Percentiles rank a stretch among this genome's conserved stretches.
Conservation (phyloP, 2,113 vertebrate genomes). For the Corydoras sp. region DNA sequence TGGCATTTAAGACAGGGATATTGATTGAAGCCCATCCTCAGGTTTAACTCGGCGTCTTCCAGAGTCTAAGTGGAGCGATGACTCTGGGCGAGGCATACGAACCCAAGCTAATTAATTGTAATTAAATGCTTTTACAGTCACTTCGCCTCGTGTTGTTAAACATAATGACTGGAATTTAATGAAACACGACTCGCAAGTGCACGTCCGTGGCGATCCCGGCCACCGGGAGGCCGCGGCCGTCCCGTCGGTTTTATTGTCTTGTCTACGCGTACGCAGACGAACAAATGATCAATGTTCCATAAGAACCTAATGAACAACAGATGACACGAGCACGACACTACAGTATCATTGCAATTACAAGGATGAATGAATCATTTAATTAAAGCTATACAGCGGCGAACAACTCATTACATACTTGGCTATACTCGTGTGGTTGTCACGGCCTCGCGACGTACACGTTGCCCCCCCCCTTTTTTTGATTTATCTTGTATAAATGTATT, state of each 20-base stretch:
- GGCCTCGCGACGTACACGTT: too few species aligned
- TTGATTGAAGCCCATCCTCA: too few species aligned
- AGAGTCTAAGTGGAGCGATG: too few species aligned
- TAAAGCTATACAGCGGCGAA: neutral
- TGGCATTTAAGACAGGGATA: too few species aligned
- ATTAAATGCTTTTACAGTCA: slow-evolving; percentile 63
- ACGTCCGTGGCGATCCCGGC: neutral
- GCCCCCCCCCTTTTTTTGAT: too few species aligned
- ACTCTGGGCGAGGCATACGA: slow-evolving; percentile 36
- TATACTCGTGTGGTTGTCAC: too few species aligned
- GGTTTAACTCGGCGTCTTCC: too few species aligned
- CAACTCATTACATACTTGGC: neutral
- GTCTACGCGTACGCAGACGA: neutral
- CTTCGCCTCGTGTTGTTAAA: slow-evolving; percentile 55
- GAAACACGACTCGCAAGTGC: slow-evolving; percentile 47
- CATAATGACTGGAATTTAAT: slow-evolving; percentile 57
- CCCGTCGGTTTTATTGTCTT: neutral
- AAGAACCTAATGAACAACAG: too few species aligned
- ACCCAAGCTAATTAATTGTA: slow-evolving; percentile 59
- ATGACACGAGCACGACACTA: too few species aligned
- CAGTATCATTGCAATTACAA: too few species aligned
- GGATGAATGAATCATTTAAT: neutral
- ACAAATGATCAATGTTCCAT: too few species aligned
- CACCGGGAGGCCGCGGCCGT: neutral
- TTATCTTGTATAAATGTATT: too few species aligned